Evolutionary conservation across 2,888 invertebrate genomes (phyloP), one percentile per base, ranked within the genome.

Genomic region (Volucella bombylans): DNA sequence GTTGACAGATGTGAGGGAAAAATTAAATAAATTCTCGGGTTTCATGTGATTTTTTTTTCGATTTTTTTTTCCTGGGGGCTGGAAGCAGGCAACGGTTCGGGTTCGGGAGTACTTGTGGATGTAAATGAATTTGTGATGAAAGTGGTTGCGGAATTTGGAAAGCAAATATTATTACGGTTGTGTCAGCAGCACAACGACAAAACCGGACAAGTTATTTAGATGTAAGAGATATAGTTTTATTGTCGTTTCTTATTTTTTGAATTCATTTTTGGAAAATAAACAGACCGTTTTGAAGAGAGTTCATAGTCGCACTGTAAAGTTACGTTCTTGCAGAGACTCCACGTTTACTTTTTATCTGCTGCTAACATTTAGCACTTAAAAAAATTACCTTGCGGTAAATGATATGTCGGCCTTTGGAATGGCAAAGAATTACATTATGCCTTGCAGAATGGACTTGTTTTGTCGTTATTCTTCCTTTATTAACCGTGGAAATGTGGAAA

Each of bases 1-100:
- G 80, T 41, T 72, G 83, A 74, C 76, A 85, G 74, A 76, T 80
- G 71, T 23, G 47, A 80, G 71, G 31, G 71, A 71, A 67, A 80
- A 85, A 85, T 85, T 85, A 80, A 85, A 85, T 80, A 80, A 71
- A 74, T 83, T 73, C 64, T 39, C 49, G 54, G 18, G 47, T 57
- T 64, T 15, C 12, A 41, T 31, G 31, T 31, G 31, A 31, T 31
- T 31, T 31, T 31, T 31, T 31, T 31, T 31, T 31, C n/a, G n/a
- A n/a, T 31, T 31, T 31, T 23, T 59, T 62, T 52, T 77, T 49
- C 55, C 54, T 14, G 18, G 12, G n/a, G 8, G 12, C 1, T 52
- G 1, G 18, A 18, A 6, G 43, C 41, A n/a, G 11, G 10, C 52
- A 12, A 55, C 8, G 31, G 43, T 9, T 23, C 0, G 31, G 31